A percentile compares a stretch with the other conserved stretches of the same genome.
phyloP scores from a whole-genome alignment of 2,888 invertebrate species.

The Mycogona germanica region DNA sequence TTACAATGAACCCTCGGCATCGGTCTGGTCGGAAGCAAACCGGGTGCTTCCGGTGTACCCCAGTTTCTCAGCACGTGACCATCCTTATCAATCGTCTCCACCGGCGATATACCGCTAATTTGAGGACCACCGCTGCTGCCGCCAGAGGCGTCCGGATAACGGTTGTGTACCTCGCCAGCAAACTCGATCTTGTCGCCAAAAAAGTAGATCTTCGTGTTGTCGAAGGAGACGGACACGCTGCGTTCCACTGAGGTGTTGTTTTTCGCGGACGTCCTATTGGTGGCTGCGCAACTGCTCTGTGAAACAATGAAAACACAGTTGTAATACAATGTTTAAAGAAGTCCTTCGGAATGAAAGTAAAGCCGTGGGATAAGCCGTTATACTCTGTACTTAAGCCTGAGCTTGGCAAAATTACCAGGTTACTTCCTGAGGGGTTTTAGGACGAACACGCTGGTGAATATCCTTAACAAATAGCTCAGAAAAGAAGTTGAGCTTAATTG shows the following conservation, averaged over 20 bases:
- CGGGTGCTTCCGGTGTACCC: conserved; percentile 14
- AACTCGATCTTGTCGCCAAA: conserved; percentile 19
- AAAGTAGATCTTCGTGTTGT: conserved; percentile 19
- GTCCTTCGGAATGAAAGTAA: too few species aligned
- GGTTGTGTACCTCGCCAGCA: conserved; percentile 18
- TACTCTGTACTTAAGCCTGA: too few species aligned
- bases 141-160: conserved; percentile 5
- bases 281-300: too few species aligned
- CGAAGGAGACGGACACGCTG: conserved; percentile 18
- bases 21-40: conserved; percentile 8
- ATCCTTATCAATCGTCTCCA: conserved; percentile 1
- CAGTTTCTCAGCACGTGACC: conserved; percentile 8
- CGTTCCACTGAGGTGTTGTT: conserved; percentile 14
- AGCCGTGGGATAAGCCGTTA: too few species aligned
- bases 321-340: too few species aligned
- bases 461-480: too few species aligned
- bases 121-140: neutral
- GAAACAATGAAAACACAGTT: too few species aligned
- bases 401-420: too few species aligned
- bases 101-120: neutral
- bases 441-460: too few species aligned
- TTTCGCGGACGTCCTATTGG: neutral
- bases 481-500: too few species aligned
- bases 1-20: conserved; percentile 18
- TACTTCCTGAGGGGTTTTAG: too few species aligned